Conservation (phyloP, 2,888 invertebrate species). For the Acleris holmiana region DNA sequence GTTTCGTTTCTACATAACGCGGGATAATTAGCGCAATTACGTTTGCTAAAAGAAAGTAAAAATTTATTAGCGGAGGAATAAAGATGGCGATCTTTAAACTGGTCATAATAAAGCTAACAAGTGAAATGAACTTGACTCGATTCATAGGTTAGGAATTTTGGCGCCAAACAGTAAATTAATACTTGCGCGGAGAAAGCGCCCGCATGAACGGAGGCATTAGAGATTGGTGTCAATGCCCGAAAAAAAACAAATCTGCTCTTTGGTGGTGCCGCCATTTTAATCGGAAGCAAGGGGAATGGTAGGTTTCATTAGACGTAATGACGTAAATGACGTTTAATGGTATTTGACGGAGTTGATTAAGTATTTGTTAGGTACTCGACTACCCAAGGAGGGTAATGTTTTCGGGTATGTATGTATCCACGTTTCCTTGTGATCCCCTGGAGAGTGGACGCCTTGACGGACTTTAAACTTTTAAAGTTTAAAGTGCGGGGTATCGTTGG, state of each 20-base stretch:
- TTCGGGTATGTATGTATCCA: too few species aligned
- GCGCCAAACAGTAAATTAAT: slow-evolving; percentile 63
- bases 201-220: slow-evolving; percentile 58
- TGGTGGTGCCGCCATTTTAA: slow-evolving; percentile 35
- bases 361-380: too few species aligned
- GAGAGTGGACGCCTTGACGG: too few species aligned
- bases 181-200: slow-evolving; percentile 62
- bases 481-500: too few species aligned
- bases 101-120: slow-evolving; percentile 35
- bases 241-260: slow-evolving; percentile 29
- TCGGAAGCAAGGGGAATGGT: slow-evolving; percentile 8
- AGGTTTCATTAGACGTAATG: slow-evolving; percentile 26
- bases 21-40: slow-evolving; percentile 31
- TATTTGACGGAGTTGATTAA: too few species aligned
- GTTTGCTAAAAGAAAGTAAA: slow-evolving; percentile 33
- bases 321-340: background rate
- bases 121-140: slow-evolving; percentile 47
- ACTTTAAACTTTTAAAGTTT: too few species aligned
- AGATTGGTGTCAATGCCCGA: slow-evolving; percentile 59
- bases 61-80: slow-evolving; percentile 20
- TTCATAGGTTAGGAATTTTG: slow-evolving; percentile 71
- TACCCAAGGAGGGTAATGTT: too few species aligned
- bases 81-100: slow-evolving; percentile 33
- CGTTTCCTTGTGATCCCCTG: too few species aligned
- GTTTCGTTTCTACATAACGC: slow-evolving; percentile 8